Conservation (phyloP, 2,888 invertebrate species). For the Arge pagana region DNA sequence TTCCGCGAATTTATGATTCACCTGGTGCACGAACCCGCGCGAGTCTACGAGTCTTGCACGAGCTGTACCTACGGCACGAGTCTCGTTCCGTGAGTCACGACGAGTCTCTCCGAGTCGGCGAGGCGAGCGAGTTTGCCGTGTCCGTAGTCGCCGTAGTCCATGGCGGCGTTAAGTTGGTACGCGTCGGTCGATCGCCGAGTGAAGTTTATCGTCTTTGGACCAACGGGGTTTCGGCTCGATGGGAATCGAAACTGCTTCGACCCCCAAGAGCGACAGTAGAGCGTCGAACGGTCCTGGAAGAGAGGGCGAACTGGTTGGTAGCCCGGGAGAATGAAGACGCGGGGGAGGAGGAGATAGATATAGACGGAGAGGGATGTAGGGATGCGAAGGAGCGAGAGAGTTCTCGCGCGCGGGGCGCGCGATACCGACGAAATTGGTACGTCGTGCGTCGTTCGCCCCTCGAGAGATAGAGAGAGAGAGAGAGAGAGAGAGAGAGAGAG, state of each 20-base stretch:
- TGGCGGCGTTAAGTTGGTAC: background rate
- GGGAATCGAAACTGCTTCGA: conserved; percentile 35
- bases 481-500: conserved; percentile 26
- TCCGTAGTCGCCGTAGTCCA: no score
- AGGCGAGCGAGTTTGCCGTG: no score
- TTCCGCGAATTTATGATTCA: no score
- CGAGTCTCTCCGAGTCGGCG: no score
- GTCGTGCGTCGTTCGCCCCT: no score
- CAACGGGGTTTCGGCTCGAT: conserved; percentile 21
- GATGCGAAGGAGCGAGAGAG: conserved; percentile 20
- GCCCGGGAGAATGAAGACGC: conserved; percentile 26
- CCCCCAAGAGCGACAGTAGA: conserved; percentile 14
- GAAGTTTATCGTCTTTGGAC: conserved; percentile 19
- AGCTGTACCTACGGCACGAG: no score
- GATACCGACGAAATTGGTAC: no score
- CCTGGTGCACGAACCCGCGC: no score
- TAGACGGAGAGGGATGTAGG: background rate
- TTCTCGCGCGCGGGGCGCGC: conserved; percentile 31
- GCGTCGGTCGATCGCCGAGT: conserved; percentile 24
- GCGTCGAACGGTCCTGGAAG: background rate
- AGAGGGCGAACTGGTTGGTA: conserved; percentile 30
- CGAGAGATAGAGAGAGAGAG: no score
- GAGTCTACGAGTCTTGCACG: no score
- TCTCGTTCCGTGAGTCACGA: no score
- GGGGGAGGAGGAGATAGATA: conserved; percentile 26